phyloP scores from a whole-genome alignment of 2,888 invertebrate species.

The Pharmacophagus antenor region DNA sequence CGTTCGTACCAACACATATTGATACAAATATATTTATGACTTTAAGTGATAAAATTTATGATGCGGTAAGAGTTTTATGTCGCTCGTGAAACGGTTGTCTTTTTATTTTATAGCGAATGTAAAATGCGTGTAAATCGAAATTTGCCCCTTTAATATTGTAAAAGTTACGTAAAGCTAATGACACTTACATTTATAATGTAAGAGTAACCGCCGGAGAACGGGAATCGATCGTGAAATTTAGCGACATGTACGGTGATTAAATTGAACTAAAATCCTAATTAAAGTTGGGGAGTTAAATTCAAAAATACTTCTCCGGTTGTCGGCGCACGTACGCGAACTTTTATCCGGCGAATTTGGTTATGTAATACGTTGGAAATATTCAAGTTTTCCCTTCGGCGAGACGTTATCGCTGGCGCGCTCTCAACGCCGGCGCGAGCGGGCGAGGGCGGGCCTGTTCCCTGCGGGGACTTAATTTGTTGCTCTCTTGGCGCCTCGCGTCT shows the following conservation, averaged over 20 bases:
- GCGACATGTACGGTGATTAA: slow-evolving; percentile 36
- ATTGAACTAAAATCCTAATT: slow-evolving; percentile 60
- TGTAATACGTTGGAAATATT: slow-evolving; percentile 75
- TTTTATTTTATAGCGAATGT: slow-evolving; percentile 30
- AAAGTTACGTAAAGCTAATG: slow-evolving; percentile 19
- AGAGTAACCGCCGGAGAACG: background rate
- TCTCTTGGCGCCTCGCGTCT: slow-evolving; percentile 80
- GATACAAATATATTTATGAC: slow-evolving; percentile 70
- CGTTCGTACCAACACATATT: slow-evolving; percentile 55
- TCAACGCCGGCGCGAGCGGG: slow-evolving; percentile 54
- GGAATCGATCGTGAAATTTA: slow-evolving; percentile 40
- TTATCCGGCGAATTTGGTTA: slow-evolving; percentile 70
- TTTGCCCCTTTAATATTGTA: slow-evolving; percentile 28
- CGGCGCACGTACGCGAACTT: slow-evolving; percentile 68
- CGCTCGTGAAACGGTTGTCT: slow-evolving; percentile 54
- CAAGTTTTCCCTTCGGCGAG: slow-evolving; percentile 75
- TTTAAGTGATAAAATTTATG: slow-evolving; percentile 72
- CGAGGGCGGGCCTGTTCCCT: slow-evolving; percentile 67
- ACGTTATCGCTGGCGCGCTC: slow-evolving; percentile 72
- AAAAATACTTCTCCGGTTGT: slow-evolving; percentile 66
- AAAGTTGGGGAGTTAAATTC: slow-evolving; percentile 58
- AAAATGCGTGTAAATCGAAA: slow-evolving; percentile 33
- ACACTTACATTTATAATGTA: slow-evolving; percentile 20
- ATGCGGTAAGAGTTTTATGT: slow-evolving; percentile 73
- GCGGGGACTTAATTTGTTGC: slow-evolving; percentile 80